A percentile compares a stretch with the other conserved stretches of the same genome.
Conservation (phyloP, 2,797 vertebrate genomes). For the Sciurus vulgaris region DNA sequence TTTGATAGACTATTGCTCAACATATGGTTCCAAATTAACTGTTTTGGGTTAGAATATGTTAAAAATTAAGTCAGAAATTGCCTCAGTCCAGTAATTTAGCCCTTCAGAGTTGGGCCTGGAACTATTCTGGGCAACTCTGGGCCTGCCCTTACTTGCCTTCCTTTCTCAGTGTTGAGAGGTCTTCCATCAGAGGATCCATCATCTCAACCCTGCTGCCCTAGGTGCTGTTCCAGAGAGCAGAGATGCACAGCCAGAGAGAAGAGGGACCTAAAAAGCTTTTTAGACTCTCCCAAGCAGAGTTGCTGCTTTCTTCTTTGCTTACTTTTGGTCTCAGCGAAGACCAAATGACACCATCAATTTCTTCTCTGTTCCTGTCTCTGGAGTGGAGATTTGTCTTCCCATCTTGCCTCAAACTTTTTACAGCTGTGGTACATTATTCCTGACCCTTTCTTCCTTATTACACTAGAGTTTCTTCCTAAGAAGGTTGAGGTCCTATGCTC, state of each 20-base stretch:
- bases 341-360: not conserved
- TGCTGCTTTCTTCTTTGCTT: not conserved
- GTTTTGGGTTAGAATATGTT: not conserved
- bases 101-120: not conserved
- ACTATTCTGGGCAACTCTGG: not conserved
- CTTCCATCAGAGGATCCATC: not conserved
- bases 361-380: not conserved
- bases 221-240: not conserved
- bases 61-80: not conserved
- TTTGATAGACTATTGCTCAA: not conserved
- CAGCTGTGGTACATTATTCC: not conserved
- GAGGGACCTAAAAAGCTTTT: not conserved
- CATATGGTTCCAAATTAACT: not conserved
- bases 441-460: not conserved
- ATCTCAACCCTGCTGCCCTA: not conserved
- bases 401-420: not conserved
- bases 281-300: not conserved
- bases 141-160: not conserved
- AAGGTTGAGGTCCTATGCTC: not conserved
- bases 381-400: not conserved
- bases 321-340: not conserved
- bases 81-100: no score
- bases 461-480: not conserved
- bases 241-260: not conserved
- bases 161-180: not conserved